phyloP scores from a whole-genome alignment of 1,140 invertebrate genomes.

The Atta cephalotes region DNA sequence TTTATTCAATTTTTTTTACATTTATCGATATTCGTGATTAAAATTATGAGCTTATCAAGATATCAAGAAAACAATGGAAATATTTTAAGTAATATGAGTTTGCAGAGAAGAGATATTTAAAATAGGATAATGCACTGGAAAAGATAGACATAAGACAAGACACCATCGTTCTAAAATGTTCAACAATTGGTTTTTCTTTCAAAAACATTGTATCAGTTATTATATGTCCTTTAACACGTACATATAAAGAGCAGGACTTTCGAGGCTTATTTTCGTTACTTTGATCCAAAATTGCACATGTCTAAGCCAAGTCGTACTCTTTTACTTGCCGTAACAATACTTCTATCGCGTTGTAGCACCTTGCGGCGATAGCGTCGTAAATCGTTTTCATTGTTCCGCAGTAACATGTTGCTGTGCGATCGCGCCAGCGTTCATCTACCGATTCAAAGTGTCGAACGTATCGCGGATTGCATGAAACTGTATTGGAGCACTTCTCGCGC shows the following conservation, averaged over 20 bases:
- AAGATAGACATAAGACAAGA: background rate
- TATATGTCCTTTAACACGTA: background rate
- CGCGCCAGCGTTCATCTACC: slow-evolving; percentile 54
- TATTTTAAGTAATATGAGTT: background rate
- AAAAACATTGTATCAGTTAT: background rate
- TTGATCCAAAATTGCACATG: slow-evolving; percentile 24
- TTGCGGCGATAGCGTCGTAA: slow-evolving; percentile 70
- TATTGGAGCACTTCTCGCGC: slow-evolving; percentile 40
- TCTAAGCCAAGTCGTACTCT: slow-evolving; percentile 48
- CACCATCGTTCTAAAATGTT: background rate
- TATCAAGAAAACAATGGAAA: background rate
- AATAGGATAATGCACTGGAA: background rate
- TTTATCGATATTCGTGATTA: background rate
- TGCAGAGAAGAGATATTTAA: background rate
- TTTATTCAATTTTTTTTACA: background rate
- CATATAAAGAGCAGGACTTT: background rate
- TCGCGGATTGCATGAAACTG: slow-evolving; percentile 43
- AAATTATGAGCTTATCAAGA: background rate
- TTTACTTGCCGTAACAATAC: slow-evolving; percentile 46
- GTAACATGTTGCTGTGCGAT: slow-evolving; percentile 60
- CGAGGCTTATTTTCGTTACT: background rate
- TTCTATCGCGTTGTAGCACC: slow-evolving; percentile 51
- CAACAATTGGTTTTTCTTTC: slow-evolving; percentile 5
- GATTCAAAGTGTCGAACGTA: slow-evolving; percentile 58
- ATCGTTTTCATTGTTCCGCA: slow-evolving; percentile 66